These are phyloP conservation scores for Pocillopora grandis DNA, from an alignment of 92 coral and sea anemone genomes.

Conservation along the genomic window DNA sequence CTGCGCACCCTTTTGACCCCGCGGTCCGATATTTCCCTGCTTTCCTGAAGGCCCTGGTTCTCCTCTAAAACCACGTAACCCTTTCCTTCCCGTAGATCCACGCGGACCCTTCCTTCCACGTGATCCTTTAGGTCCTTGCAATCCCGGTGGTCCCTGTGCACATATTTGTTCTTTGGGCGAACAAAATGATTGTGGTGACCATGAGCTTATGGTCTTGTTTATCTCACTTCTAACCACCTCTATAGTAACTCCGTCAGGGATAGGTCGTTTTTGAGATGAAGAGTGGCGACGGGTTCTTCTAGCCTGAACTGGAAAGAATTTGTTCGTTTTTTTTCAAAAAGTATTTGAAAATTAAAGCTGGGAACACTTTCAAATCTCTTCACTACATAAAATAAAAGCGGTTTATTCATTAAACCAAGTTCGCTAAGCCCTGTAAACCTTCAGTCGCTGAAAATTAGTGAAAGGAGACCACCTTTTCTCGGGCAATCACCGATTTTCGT, in stretches of 20 bases:
- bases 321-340: background rate
- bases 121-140: slow-evolving; percentile 8
- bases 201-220: slow-evolving; percentile 26
- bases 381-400: background rate
- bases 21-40: slow-evolving; percentile 7
- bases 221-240: slow-evolving; percentile 31
- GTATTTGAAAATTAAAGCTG: background rate
- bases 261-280: background rate
- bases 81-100: background rate
- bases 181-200: background rate
- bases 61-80: background rate
- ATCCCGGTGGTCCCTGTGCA: slow-evolving; percentile 21
- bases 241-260: slow-evolving; percentile 7
- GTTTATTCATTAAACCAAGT: no score
- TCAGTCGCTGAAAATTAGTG: no score
- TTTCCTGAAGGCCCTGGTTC: slow-evolving; percentile 17
- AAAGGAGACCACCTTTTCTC: no score
- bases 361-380: background rate
- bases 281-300: slow-evolving; percentile 17
- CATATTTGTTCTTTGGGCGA: slow-evolving; percentile 1
- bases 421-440: no score
- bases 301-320: background rate
- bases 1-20: background rate
- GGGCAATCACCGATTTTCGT: no score
- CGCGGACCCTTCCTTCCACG: slow-evolving; percentile 1